A percentile compares a stretch with the other conserved stretches of the same genome.
phyloP scores from a whole-genome alignment of 1,140 invertebrate species.

The Zaprionus ornatus region DNA sequence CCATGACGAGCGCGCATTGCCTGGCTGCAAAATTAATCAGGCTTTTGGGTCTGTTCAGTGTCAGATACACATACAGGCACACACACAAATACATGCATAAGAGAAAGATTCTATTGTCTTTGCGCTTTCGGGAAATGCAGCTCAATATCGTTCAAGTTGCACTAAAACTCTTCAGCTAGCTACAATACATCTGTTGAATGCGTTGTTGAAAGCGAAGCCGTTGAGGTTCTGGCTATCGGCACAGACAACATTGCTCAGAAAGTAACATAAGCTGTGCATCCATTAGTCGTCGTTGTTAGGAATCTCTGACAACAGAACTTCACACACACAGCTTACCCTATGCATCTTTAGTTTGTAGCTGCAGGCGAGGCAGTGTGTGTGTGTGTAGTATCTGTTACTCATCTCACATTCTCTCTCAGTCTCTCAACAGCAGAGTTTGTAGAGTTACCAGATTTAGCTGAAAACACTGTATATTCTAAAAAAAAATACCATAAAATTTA shows the following conservation, averaged over 20 bases:
- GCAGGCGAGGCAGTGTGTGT: background rate
- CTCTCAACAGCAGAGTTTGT: background rate
- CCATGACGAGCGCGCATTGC: slow-evolving; percentile 17
- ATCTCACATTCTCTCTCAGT: background rate
- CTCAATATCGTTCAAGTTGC: slow-evolving; percentile 19
- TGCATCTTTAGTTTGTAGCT: background rate
- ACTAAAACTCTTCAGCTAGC: slow-evolving; percentile 4
- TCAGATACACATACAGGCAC: background rate
- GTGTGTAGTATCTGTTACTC: background rate
- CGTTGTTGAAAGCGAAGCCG: background rate
- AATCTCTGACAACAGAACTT: slow-evolving; percentile 7
- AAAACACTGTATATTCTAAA: background rate
- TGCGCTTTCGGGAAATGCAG: slow-evolving; percentile 10
- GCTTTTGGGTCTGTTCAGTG: background rate
- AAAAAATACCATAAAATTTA: background rate
- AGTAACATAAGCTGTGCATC: slow-evolving; percentile 22
- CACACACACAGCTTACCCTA: slow-evolving; percentile 8
- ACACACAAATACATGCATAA: slow-evolving; percentile 1
- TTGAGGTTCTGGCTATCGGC: background rate
- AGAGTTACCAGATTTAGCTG: background rate
- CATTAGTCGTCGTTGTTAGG: slow-evolving; percentile 41
- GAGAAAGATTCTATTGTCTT: slow-evolving; percentile 31
- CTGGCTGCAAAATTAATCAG: slow-evolving; percentile 40
- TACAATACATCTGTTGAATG: slow-evolving; percentile 21
- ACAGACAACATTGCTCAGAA: slow-evolving; percentile 7